Base-by-base conservation (phyloP, 2,113 vertebrate species). In the Pteropus alecto region DNA sequence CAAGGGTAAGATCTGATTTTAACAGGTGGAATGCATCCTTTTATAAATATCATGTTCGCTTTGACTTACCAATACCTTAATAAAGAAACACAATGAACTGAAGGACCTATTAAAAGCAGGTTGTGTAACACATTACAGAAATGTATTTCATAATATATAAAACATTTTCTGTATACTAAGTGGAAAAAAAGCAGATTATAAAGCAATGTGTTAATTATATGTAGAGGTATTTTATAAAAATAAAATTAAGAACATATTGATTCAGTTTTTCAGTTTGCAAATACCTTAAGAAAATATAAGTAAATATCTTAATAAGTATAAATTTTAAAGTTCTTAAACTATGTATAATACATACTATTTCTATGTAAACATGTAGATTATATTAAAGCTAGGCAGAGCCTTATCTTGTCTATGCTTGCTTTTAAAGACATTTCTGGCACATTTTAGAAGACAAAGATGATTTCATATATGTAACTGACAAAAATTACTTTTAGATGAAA, bases 221-320 rank as follows among this genome's bases (percentile, higher is more conserved):
- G 19, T 33, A 22, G 46, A 93, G 18, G 35, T 81, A 74, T 76
- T 78, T 78, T 83, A 63, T 24, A 41, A 84, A 76, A 94, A 76
- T 87, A 56, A 90, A 79, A 81, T 54, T 74, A 76, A 90, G 41
- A 87, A 84, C 10, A 77, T 54, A 92, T 41, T 83, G n/a, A 60
- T 78, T 74, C 24, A 33, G 3, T n/a, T 78, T 91, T 97, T 92
- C 38, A 85, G 7, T 83, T 92, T 90, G 43, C 13, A 87, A 76
- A n/a, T 81, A 19, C 41, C 35, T 48, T 68, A 85, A 70, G 13
- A 21, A 93, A 90, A 78, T 87, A n/a, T 38, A 70, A 16, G 6
- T n/a, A 94, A 94, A 58, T 85, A 83, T 60, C 30, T 74, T 87
- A 93, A 61, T 76, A 84, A 96, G 78, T 68, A 73, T 58, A 76